Evolutionary conservation across 2,888 invertebrate genomes (phyloP).

Genomic region (Epirrita christyi): DNA sequence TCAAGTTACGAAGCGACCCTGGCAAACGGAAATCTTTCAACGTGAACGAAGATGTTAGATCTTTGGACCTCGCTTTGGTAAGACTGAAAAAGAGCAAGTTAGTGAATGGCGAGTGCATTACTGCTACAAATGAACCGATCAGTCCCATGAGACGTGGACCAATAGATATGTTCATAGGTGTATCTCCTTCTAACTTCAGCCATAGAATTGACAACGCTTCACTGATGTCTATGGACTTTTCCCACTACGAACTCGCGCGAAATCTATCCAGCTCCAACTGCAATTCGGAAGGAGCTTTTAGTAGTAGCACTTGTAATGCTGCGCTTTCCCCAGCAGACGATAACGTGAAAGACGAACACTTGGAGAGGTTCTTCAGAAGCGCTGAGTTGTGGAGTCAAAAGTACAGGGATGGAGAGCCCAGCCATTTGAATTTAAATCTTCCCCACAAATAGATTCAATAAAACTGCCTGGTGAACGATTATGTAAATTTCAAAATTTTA

Average conservation of each 20-base stretch:
- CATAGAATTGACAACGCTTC: constrained; percentile 58
- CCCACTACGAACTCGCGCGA: constrained; percentile 72
- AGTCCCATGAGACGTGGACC: constrained; percentile 39
- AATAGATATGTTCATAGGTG: constrained; percentile 58
- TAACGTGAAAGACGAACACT: constrained; percentile 63
- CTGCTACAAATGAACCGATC: constrained; percentile 37
- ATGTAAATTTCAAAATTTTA: constrained; percentile 83
- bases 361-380: constrained; percentile 74
- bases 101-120: constrained; percentile 52
- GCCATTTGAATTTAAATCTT: constrained; percentile 45
- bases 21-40: constrained; percentile 64
- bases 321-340: constrained; percentile 51
- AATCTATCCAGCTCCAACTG: constrained; percentile 70
- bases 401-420: constrained; percentile 44
- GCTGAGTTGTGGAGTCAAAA: constrained; percentile 67
- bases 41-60: constrained; percentile 63
- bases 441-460: constrained; percentile 59
- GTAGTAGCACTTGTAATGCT: constrained; percentile 60
- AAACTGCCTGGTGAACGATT: constrained; percentile 78
- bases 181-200: constrained; percentile 45
- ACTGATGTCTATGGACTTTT: constrained; percentile 73
- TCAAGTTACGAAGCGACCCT: constrained; percentile 52
- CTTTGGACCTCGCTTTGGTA: constrained; percentile 63
- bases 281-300: constrained; percentile 67
- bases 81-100: constrained; percentile 68